Evolutionary conservation across 2,797 vertebrate species (phyloP).

Genomic region (Spatula clypeata): DNA sequence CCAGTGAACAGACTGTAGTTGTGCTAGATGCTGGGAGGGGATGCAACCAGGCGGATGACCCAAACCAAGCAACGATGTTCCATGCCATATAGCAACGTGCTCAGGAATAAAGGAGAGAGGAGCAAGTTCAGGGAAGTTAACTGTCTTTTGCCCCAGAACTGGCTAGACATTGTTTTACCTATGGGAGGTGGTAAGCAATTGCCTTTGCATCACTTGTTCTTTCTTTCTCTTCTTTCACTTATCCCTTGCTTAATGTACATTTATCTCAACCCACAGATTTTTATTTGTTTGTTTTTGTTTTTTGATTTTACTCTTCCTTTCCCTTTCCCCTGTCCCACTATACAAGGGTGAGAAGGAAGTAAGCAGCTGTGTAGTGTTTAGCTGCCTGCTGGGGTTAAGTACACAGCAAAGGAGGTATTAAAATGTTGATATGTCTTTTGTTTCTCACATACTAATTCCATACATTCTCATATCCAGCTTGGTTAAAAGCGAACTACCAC

Average conservation of each 20-base stretch:
- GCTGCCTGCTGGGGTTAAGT: no score
- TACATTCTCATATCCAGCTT: background rate
- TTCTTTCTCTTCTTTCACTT: background rate
- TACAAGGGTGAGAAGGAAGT: no score
- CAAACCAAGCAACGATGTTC: background rate
- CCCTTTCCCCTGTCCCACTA: no score
- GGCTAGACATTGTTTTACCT: background rate
- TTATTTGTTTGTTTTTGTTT: no score
- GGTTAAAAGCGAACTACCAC: background rate
- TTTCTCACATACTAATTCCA: background rate
- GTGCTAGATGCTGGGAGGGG: background rate
- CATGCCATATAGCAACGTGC: no score
- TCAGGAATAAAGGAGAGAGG: background rate
- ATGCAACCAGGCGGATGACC: background rate
- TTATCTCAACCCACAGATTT: background rate
- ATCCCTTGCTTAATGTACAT: background rate
- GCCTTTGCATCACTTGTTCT: background rate
- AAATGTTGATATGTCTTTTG: background rate
- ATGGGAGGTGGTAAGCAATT: background rate
- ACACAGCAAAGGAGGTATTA: background rate
- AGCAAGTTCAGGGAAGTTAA: background rate
- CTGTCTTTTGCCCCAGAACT: background rate
- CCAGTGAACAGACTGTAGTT: background rate
- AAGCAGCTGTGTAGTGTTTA: no score
- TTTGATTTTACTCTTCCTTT: background rate